These are phyloP conservation scores for Ochotona princeps DNA, from an alignment of 2,113 vertebrate species.

Conservation along the genomic window DNA sequence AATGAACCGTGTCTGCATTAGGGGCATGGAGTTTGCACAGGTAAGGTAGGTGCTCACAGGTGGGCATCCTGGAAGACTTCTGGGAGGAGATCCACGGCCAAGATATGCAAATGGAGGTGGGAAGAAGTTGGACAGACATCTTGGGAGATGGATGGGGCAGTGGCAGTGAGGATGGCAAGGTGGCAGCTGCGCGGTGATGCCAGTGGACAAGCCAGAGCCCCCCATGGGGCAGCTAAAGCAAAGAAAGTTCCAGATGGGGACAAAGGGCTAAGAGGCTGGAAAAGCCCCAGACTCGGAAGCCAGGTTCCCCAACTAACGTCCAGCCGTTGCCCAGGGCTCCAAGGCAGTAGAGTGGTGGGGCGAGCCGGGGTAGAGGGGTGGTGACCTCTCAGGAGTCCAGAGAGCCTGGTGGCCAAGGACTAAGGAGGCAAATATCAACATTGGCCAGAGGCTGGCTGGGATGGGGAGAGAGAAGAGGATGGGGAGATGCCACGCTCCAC, in stretches of 20 bases:
- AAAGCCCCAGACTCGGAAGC: neutral
- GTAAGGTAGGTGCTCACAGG: neutral
- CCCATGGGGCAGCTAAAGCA: neutral
- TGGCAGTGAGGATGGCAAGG: neutral
- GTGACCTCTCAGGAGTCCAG: neutral
- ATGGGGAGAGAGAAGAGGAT: neutral
- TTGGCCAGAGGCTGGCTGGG: neutral
- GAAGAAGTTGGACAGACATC: neutral
- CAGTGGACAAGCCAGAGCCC: neutral
- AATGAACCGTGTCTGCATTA: neutral
- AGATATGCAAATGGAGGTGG: neutral
- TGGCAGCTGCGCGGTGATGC: accelerated
- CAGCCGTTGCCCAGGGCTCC: neutral
- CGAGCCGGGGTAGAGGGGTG: accelerated
- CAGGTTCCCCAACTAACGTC: neutral
- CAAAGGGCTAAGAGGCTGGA: neutral
- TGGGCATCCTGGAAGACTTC: neutral
- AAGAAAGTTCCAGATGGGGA: neutral
- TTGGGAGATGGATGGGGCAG: neutral
- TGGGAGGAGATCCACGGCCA: neutral
- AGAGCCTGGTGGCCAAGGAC: neutral
- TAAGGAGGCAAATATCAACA: neutral
- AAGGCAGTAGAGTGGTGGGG: neutral
- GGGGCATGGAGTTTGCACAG: neutral
- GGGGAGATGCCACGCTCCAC: neutral